A percentile compares a stretch with the other conserved stretches of the same genome.
These are phyloP conservation scores for Maconellicoccus hirsutus DNA, from an alignment of 1,140 invertebrate species.

Conservation along the genomic window DNA sequence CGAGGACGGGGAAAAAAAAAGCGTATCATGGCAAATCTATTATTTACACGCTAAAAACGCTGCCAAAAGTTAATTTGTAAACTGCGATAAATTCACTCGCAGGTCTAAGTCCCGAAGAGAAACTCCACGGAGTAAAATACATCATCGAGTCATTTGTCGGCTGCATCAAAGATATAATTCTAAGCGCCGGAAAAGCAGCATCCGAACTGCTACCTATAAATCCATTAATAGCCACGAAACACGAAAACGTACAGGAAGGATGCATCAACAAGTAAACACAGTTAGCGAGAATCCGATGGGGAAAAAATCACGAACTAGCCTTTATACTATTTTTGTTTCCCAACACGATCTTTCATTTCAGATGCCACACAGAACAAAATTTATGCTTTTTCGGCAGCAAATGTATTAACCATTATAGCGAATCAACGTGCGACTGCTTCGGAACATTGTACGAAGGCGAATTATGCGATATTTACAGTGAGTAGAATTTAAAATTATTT, in stretches of 20 bases:
- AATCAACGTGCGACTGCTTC: conserved; percentile 78
- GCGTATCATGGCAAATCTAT: too few relatives aligned
- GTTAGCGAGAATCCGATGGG: not conserved
- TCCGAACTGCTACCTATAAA: conserved; percentile 64
- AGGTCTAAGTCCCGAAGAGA: conserved; percentile 74
- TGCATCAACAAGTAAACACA: conserved; percentile 55
- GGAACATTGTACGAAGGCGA: conserved; percentile 81
- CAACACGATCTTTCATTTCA: conserved; percentile 29
- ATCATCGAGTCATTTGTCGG: conserved; percentile 85
- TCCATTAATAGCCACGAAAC: conserved; percentile 68
- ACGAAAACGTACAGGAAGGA: conserved; percentile 73
- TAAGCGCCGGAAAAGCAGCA: conserved; percentile 69
- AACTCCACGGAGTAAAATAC: conserved; percentile 74
- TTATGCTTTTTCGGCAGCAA: conserved; percentile 68
- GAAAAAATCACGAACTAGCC: not conserved
- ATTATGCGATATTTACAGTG: conserved; percentile 79
- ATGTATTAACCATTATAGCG: conserved; percentile 81
- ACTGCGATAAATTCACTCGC: conserved; percentile 26
- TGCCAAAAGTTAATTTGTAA: not conserved
- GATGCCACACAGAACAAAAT: conserved; percentile 62
- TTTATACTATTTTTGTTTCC: not conserved
- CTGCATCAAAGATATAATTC: conserved; percentile 72
- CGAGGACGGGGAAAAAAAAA: too few relatives aligned
- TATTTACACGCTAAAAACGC: too few relatives aligned
- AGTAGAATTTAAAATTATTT: conserved; percentile 28